phyloP scores from a whole-genome alignment of 2,113 vertebrate genomes.

The Dryoscopus gambensis region DNA sequence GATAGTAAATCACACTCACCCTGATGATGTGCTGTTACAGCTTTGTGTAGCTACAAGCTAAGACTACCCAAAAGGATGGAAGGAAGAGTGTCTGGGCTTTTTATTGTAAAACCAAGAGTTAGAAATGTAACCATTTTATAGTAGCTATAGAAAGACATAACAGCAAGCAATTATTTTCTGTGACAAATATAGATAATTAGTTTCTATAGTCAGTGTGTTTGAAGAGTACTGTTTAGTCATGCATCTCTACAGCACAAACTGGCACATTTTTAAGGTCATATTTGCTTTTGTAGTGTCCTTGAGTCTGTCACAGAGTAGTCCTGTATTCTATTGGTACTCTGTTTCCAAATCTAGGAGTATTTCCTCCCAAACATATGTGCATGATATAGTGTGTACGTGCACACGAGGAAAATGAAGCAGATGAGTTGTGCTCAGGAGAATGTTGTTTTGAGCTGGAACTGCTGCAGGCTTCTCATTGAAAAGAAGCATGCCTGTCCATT shows the following conservation, averaged over 20 bases:
- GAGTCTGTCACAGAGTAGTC: neutral
- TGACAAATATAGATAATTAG: neutral
- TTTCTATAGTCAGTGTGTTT: neutral
- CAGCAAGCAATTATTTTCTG: neutral
- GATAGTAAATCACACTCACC: neutral
- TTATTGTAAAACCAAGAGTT: neutral
- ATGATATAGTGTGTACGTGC: neutral
- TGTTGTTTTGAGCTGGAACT: neutral
- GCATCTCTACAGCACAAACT: neutral
- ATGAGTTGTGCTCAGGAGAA: neutral
- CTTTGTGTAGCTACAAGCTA: neutral
- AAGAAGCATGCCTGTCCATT: neutral
- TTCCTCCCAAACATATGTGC: neutral
- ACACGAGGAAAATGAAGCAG: constrained; percentile 1
- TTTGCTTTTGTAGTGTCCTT: neutral
- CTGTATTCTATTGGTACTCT: neutral
- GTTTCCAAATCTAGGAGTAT: neutral
- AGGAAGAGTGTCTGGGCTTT: neutral
- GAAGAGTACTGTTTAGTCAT: neutral
- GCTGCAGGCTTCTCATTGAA: neutral
- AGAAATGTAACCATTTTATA: neutral
- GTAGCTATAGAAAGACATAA: neutral
- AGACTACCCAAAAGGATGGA: neutral
- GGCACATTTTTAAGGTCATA: neutral
- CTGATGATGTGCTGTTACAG: neutral